Conservation (phyloP, 2,888 invertebrate genomes). For the Alloscopus bannaensis region DNA sequence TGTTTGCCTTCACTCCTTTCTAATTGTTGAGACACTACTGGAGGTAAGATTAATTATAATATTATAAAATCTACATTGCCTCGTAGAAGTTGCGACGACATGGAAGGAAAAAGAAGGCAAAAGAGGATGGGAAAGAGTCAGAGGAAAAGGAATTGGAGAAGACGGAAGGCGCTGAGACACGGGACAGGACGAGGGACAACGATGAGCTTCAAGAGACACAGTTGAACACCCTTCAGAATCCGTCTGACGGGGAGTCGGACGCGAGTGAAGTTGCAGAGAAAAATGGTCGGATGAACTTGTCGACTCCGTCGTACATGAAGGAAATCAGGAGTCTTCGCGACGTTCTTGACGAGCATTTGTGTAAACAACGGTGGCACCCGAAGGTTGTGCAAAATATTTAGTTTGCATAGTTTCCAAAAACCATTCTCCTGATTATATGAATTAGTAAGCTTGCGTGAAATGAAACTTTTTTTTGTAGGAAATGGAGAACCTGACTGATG, state of each 20-base stretch:
- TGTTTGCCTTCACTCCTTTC: too few relatives aligned
- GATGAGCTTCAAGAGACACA: conserved; percentile 71
- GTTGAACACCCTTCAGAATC: conserved; percentile 48
- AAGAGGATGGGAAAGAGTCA: conserved; percentile 45
- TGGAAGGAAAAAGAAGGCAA: conserved; percentile 66
- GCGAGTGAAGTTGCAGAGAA: conserved; percentile 5
- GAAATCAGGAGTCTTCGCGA: conserved; percentile 54
- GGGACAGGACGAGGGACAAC: conserved; percentile 23
- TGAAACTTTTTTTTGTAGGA: too few relatives aligned
- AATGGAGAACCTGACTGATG: conserved; percentile 61
- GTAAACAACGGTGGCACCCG: conserved; percentile 66
- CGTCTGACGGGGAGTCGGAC: background rate
- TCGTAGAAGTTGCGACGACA: conserved; percentile 68
- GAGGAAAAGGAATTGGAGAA: conserved; percentile 49
- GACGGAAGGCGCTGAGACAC: background rate
- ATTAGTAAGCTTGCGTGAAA: too few relatives aligned
- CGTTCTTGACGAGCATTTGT: conserved; percentile 67
- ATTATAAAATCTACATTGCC: background rate
- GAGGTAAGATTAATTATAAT: too few relatives aligned
- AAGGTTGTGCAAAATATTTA: conserved; percentile 49
- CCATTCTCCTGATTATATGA: too few relatives aligned
- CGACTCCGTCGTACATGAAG: background rate
- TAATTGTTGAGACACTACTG: too few relatives aligned
- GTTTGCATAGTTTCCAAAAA: too few relatives aligned
- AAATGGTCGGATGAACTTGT: background rate